Conservation (phyloP, 2,888 invertebrate species). For the Achlya flavicornis region DNA sequence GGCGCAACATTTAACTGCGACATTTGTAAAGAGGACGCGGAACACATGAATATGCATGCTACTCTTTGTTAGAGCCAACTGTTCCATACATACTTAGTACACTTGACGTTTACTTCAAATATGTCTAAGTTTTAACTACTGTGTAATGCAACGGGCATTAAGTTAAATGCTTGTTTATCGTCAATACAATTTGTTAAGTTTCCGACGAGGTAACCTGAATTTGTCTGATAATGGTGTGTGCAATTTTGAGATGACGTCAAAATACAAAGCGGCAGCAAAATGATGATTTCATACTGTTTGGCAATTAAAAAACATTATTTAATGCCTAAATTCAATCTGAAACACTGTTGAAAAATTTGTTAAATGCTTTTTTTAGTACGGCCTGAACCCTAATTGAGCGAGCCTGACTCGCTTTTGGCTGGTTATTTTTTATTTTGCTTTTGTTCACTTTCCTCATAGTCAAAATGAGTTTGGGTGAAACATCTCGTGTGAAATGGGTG, state of each 20-base stretch:
- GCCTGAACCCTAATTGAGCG: no score
- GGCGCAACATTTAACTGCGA: slow-evolving; percentile 25
- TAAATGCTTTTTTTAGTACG: no score
- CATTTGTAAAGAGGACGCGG: slow-evolving; percentile 25
- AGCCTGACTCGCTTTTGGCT: no score
- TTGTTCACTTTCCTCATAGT: no score
- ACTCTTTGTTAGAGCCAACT: slow-evolving; percentile 64
- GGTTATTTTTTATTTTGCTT: no score
- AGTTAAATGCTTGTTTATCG: background rate
- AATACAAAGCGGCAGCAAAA: background rate
- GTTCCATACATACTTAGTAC: slow-evolving; percentile 46
- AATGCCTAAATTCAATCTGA: no score
- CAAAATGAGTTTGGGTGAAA: no score
- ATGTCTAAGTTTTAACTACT: slow-evolving; percentile 9
- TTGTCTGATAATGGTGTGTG: background rate
- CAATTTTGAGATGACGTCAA: slow-evolving; percentile 4
- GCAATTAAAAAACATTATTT: no score
- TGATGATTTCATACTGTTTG: no score
- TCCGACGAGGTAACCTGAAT: background rate
- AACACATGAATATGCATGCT: slow-evolving; percentile 72
- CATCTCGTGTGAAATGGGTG: no score
- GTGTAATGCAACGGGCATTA: background rate
- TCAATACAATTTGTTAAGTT: slow-evolving; percentile 1
- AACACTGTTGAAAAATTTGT: no score
- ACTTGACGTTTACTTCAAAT: slow-evolving; percentile 41